Evolutionary conservation across 2,797 vertebrate species (phyloP).

Genomic region (Loriculus beryllinus): DNA sequence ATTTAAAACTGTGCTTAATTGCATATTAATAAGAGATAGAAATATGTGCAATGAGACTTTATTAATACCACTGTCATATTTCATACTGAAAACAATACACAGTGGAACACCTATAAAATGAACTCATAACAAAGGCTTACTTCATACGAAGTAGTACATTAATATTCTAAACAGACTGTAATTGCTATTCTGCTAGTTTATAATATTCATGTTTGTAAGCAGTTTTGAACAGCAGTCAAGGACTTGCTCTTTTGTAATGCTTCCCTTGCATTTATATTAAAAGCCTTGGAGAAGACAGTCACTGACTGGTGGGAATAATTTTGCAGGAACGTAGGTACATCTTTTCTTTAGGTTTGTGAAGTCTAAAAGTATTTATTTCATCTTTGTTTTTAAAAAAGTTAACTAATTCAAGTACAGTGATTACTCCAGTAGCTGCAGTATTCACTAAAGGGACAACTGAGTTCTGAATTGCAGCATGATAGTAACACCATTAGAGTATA

Average conservation of each 20-base stretch:
- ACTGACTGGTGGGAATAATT: background rate
- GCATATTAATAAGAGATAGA: constrained; percentile 32
- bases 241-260: constrained; percentile 10
- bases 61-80: constrained; percentile 33
- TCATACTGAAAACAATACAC: constrained; percentile 50
- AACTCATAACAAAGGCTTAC: constrained; percentile 26
- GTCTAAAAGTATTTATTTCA: background rate
- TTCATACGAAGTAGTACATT: constrained; percentile 34
- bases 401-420: background rate
- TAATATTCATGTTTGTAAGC: constrained; percentile 45
- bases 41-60: constrained; percentile 22
- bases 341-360: background rate
- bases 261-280: background rate
- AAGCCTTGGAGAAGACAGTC: constrained; percentile 5
- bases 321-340: background rate
- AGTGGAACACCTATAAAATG: constrained; percentile 1
- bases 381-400: background rate
- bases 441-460: background rate
- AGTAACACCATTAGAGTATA: background rate
- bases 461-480: background rate
- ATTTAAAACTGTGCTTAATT: constrained; percentile 43
- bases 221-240: constrained; percentile 39
- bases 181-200: constrained; percentile 40
- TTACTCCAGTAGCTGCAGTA: background rate
- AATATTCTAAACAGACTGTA: constrained; percentile 22